phyloP scores from a whole-genome alignment of 2,113 vertebrate genomes.

The Tragulus kanchil region DNA sequence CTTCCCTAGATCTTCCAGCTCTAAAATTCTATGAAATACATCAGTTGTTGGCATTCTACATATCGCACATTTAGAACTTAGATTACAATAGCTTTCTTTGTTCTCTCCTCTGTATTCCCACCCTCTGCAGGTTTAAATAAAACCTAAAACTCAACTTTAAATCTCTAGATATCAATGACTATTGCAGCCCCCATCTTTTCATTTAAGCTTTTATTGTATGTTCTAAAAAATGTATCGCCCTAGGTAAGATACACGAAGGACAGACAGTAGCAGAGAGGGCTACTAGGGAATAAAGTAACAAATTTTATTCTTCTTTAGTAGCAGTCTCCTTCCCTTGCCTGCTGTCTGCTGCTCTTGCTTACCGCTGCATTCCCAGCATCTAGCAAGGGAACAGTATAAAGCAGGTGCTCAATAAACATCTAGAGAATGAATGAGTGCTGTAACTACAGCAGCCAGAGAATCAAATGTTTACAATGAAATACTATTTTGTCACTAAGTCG shows the following conservation, averaged over 20 bases:
- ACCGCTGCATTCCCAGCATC: background rate
- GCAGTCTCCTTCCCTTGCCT: background rate
- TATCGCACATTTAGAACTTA: background rate
- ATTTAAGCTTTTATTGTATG: background rate
- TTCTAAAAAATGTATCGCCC: background rate
- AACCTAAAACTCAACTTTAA: constrained; percentile 16
- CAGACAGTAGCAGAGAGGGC: background rate
- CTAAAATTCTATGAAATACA: background rate
- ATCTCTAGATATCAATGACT: background rate
- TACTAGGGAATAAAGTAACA: background rate
- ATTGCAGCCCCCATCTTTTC: background rate
- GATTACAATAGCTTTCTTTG: background rate
- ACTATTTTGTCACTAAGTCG: background rate
- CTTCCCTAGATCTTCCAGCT: background rate
- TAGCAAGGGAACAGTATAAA: background rate
- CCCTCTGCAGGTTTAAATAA: background rate
- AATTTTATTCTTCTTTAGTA: background rate
- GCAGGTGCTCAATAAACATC: background rate
- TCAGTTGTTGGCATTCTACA: background rate
- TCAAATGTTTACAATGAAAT: background rate
- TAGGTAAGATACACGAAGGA: background rate
- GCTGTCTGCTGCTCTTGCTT: background rate
- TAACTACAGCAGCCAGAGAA: background rate
- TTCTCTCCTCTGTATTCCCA: background rate
- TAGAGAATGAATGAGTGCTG: background rate